Evolutionary conservation across 2,797 vertebrate species (phyloP).

Genomic region (Bovichtus variegatus): DNA sequence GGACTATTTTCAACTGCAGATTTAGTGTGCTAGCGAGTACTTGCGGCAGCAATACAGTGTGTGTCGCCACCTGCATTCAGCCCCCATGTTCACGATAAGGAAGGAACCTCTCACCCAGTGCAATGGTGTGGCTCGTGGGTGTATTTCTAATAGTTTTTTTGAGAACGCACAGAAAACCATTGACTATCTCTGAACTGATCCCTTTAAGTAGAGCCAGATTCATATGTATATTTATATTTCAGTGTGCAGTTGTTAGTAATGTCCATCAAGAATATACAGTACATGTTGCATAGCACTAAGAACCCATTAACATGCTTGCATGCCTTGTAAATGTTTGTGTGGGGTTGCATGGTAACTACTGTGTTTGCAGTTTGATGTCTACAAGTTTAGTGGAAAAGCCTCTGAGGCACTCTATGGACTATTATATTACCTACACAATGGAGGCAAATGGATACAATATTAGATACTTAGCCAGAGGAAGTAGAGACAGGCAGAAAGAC

Average conservation of each 20-base stretch:
- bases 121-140: neutral
- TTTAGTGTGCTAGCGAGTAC: too few species aligned
- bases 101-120: neutral
- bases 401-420: conserved; percentile 43
- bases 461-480: conserved; percentile 60
- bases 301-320: conserved; percentile 5
- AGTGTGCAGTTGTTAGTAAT: neutral
- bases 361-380: conserved; percentile 46
- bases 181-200: accelerated
- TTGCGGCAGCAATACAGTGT: neutral
- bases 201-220: neutral
- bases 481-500: conserved; percentile 50
- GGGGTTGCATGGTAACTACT: conserved; percentile 47
- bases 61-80: too few species aligned
- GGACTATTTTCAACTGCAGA: neutral
- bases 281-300: conserved; percentile 40
- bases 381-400: conserved; percentile 41
- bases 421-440: conserved; percentile 70
- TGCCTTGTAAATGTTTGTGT: conserved; percentile 32
- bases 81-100: neutral
- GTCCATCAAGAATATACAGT: conserved; percentile 3
- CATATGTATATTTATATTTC: neutral
- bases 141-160: neutral
- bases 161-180: neutral
- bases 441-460: conserved; percentile 64